A percentile compares a stretch with the other conserved stretches of the same genome.
Evolutionary conservation across 2,888 invertebrate species (phyloP).

Genomic region (Ptycholaimellus sp.): DNA sequence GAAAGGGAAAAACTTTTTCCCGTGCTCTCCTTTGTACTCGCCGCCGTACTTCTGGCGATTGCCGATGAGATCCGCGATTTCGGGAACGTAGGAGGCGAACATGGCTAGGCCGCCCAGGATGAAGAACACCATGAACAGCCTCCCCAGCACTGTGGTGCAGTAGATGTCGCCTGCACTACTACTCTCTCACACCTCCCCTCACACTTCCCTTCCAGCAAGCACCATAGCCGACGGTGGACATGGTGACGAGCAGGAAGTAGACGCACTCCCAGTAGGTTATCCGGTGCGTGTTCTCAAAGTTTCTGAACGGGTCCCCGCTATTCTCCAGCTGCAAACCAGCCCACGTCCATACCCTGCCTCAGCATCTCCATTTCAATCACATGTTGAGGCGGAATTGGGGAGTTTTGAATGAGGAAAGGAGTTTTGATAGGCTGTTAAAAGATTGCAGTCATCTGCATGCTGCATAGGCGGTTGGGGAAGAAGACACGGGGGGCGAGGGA

Average conservation of each 20-base stretch:
- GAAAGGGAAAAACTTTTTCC: slow-evolving; percentile 59
- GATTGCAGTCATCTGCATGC: too few species aligned
- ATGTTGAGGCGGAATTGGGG: too few species aligned
- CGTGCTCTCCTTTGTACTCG: slow-evolving; percentile 97
- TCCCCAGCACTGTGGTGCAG: slow-evolving; percentile 88
- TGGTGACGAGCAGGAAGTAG: slow-evolving; percentile 97
- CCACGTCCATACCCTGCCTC: too few species aligned
- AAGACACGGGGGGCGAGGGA: too few species aligned
- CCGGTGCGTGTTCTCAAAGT: slow-evolving; percentile 77
- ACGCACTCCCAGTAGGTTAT: slow-evolving; percentile 98
- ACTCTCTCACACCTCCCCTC: too few species aligned
- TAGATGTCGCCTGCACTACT: slow-evolving; percentile 88
- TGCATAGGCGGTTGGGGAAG: too few species aligned
- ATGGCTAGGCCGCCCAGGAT: slow-evolving; percentile 99
- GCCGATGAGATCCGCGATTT: slow-evolving; percentile 98
- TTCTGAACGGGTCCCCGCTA: slow-evolving; percentile 81
- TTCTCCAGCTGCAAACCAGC: slow-evolving; percentile 75
- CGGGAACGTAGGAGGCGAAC: slow-evolving; percentile 99
- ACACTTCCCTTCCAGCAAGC: not conserved
- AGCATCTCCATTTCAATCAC: too few species aligned
- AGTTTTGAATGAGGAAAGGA: too few species aligned
- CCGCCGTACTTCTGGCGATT: slow-evolving; percentile 98
- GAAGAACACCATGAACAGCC: slow-evolving; percentile 98
- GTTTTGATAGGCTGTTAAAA: too few species aligned
- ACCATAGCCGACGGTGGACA: slow-evolving; percentile 78